Conservation (phyloP, 2,113 vertebrate genomes). For the Hippocampus guttulatus region DNA sequence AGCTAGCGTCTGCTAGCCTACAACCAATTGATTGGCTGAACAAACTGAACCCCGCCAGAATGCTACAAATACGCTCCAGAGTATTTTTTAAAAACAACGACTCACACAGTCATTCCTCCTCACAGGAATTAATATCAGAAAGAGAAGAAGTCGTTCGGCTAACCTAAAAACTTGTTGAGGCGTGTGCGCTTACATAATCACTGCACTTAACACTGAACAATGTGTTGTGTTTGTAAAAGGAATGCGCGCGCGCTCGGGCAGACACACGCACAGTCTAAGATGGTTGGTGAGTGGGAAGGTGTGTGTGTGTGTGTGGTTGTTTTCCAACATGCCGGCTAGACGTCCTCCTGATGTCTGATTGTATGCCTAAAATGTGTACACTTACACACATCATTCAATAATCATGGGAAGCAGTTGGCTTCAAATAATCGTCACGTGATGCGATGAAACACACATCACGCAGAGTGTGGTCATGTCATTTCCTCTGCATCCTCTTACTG, state of each 20-base stretch:
- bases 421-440: neutral
- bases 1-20: too few species aligned
- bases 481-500: conserved; percentile 27
- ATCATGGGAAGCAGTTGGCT: neutral
- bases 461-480: neutral
- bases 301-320: neutral
- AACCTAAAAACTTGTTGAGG: neutral
- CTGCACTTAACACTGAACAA: conserved; percentile 35
- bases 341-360: neutral
- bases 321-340: neutral
- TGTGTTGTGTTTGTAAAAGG: too few species aligned
- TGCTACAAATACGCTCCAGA: too few species aligned
- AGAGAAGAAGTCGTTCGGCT: neutral
- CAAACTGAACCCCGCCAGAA: too few species aligned
- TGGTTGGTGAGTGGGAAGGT: neutral
- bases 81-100: too few species aligned
- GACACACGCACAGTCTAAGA: neutral
- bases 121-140: neutral
- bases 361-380: neutral
- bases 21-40: too few species aligned
- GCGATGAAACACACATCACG: conserved; percentile 8
- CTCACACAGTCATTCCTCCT: too few species aligned
- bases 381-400: neutral
- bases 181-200: conserved; percentile 33
- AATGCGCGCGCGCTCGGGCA: too few species aligned